A percentile compares a stretch with the other conserved stretches of the same genome.
These are phyloP conservation scores for Aleiodes alternator DNA, from an alignment of 2,888 invertebrate species.

Conservation along the genomic window DNA sequence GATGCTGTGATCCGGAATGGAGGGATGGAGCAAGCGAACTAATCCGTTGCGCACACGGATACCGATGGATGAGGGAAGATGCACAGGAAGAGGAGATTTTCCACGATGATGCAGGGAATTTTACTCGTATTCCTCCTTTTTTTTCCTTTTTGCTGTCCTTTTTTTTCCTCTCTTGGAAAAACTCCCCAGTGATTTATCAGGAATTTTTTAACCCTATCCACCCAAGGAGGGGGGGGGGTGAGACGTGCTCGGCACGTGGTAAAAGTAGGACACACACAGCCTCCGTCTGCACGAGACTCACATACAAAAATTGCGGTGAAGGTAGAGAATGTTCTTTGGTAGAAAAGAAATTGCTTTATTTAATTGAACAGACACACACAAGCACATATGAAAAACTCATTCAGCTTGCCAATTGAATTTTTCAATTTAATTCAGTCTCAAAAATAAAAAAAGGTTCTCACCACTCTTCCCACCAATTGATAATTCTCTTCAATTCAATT, in stretches of 20 bases:
- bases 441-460: not conserved
- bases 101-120: conserved; percentile 63
- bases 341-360: conserved; percentile 15
- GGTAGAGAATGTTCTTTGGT: conserved; percentile 1
- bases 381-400: not conserved
- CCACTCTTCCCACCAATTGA: too few species aligned
- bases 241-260: conserved; percentile 51
- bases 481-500: not conserved
- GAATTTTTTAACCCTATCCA: conserved; percentile 66
- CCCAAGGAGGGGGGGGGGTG: conserved; percentile 57
- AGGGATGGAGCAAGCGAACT: conserved; percentile 40
- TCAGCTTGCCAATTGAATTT: not conserved
- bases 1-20: conserved; percentile 10
- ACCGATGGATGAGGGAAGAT: conserved; percentile 34
- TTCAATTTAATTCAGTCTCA: conserved; percentile 2
- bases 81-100: conserved; percentile 53
- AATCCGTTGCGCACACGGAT: conserved; percentile 39
- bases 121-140: conserved; percentile 28
- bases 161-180: conserved; percentile 60
- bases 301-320: not conserved
- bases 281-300: conserved; percentile 18
- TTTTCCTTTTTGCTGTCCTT: too few species aligned
- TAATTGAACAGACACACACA: not conserved
- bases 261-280: conserved; percentile 1
- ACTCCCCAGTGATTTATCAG: conserved; percentile 69